A percentile compares a stretch with the other conserved stretches of the same genome.
Evolutionary conservation across 2,888 invertebrate genomes (phyloP).

Genomic region (Acanthacorydalis orientalis): DNA sequence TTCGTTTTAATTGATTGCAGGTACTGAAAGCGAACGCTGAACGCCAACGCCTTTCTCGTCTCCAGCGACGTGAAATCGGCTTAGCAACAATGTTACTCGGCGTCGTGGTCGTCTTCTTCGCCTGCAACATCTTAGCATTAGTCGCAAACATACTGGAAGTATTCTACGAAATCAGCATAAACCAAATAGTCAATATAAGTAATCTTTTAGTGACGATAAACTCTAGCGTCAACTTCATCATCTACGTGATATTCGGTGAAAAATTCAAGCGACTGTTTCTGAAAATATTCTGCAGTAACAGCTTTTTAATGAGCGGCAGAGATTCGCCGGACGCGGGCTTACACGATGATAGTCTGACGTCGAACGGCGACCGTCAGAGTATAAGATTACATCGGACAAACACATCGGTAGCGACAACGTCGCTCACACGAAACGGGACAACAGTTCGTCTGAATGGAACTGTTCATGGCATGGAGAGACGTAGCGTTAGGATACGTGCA

Average conservation of each 20-base stretch:
- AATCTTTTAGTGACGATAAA: slow-evolving; percentile 92
- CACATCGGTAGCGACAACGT: slow-evolving; percentile 17
- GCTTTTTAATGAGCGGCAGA: slow-evolving; percentile 34
- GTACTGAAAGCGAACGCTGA: slow-evolving; percentile 81
- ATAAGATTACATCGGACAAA: slow-evolving; percentile 42
- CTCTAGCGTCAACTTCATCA: slow-evolving; percentile 93
- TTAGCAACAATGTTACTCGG: slow-evolving; percentile 89
- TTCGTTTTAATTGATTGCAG: slow-evolving; percentile 22
- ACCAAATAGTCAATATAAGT: slow-evolving; percentile 61
- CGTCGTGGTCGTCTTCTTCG: slow-evolving; percentile 86
- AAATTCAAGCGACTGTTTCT: slow-evolving; percentile 84
- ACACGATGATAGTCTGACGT: slow-evolving; percentile 69
- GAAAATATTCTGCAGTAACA: slow-evolving; percentile 55
- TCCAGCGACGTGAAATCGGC: slow-evolving; percentile 83
- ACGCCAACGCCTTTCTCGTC: slow-evolving; percentile 72
- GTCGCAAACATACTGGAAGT: slow-evolving; percentile 76
- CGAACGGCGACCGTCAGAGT: slow-evolving; percentile 60
- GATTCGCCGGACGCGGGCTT: slow-evolving; percentile 52
- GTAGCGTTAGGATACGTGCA: slow-evolving; percentile 17
- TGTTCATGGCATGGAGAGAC: slow-evolving; percentile 12
- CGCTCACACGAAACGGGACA: slow-evolving; percentile 23
- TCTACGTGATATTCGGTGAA: slow-evolving; percentile 95
- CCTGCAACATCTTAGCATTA: slow-evolving; percentile 78
- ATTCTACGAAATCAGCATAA: slow-evolving; percentile 46
- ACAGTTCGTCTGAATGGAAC: slow-evolving; percentile 19